Base-by-base conservation (phyloP, 2,797 vertebrate species). In the Salarias fasciatus region DNA sequence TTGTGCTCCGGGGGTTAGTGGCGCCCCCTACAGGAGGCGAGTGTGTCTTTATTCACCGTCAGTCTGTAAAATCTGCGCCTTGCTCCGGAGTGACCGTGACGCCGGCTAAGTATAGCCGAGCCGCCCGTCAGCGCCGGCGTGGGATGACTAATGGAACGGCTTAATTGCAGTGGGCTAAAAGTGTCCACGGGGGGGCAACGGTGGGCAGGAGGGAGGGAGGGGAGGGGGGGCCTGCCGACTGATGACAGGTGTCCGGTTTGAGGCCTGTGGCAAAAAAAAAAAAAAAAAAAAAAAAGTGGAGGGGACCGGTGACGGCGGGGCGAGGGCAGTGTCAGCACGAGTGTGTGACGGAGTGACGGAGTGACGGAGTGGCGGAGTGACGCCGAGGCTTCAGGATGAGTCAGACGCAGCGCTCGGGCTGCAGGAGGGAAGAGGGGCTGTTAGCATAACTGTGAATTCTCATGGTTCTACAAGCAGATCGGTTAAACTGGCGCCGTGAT, bases 381-480 rank as follows among this genome's bases (percentile, higher is more conserved):
- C n/a, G n/a, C n/a, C n/a, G n/a, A n/a, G 63, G 54, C 75, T 72
- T 78, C 53, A 46, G 56, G 10, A 48, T 89, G 85, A 89, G 81
- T 89, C 86, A 89, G 67, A 82, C 40, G 36, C 70, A 82, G 79
- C 84, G 80, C 71, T 85, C 68, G 67, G 44, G 47, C 64, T 70
- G 71, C 52, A 70, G 79, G 67, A 84, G 84, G 77, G 71, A 73
- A 78, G 51, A 53, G 5, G 51, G 74, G 45, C 78, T 83, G 87
- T 86, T 83, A 86, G 64, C 82, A 86, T 86, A 88, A 85, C 87
- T 86, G 89, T 90, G 86, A 91, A 87, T 83, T 71, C 77, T 80
- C 65, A 75, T 81, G 70, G 79, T 75, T 82, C 82, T 85, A 86
- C 80, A 86, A 81, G 64, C 79, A 59, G 66, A 72, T 79, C 75